phyloP scores from a whole-genome alignment of 2,888 invertebrate genomes.

The Atethmia centrago region DNA sequence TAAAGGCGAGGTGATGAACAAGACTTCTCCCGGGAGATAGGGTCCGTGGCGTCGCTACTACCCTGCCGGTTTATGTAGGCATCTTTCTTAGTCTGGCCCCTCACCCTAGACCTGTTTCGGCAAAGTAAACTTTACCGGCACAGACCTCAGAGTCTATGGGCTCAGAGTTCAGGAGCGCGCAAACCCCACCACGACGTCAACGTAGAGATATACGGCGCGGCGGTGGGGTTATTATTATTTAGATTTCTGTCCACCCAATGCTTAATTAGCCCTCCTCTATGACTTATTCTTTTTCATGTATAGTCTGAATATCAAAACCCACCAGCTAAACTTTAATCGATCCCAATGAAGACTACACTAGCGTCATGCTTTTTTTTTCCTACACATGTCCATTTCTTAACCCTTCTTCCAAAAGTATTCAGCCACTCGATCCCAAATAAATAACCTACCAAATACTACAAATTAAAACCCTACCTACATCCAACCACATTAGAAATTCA shows the following conservation, averaged over 20 bases:
- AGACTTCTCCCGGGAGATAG: too few relatives aligned
- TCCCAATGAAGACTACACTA: not conserved
- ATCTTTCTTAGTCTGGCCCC: too few relatives aligned
- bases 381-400: not conserved
- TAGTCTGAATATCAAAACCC: not conserved
- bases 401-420: not conserved
- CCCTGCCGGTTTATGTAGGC: too few relatives aligned
- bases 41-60: too few relatives aligned
- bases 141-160: too few relatives aligned
- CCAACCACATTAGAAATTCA: constrained; percentile 62
- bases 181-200: too few relatives aligned
- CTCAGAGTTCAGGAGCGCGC: too few relatives aligned
- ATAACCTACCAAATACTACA: not conserved
- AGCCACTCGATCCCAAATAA: not conserved
- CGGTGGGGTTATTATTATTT: too few relatives aligned
- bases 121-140: too few relatives aligned
- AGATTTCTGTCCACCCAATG: not conserved
- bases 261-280: not conserved
- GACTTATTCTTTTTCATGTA: not conserved
- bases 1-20: too few relatives aligned
- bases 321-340: not conserved
- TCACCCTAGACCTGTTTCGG: too few relatives aligned
- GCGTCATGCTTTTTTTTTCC: not conserved
- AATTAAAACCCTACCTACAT: constrained; percentile 31
- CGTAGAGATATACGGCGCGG: too few relatives aligned